A percentile compares a stretch with the other conserved stretches of the same genome.
Evolutionary conservation across 2,113 vertebrate species (phyloP).

Genomic region (Cyanistes caeruleus): DNA sequence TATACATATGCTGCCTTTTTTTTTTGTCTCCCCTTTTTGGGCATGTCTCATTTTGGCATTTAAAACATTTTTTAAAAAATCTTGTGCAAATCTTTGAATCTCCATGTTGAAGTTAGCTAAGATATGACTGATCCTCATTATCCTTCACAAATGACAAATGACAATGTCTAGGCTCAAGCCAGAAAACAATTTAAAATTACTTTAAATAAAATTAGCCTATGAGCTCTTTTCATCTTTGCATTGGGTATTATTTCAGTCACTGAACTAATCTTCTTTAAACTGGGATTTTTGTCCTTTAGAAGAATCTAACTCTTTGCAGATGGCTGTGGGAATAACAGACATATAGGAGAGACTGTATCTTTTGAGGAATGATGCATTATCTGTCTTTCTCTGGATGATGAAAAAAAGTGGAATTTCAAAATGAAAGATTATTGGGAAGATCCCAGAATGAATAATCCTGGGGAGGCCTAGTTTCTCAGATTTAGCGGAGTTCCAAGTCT

Average conservation of each 20-base stretch:
- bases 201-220: background rate
- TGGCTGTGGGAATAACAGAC: background rate
- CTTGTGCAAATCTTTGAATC: background rate
- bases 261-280: background rate
- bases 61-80: background rate
- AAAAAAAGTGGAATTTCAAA: background rate
- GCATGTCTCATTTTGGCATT: background rate
- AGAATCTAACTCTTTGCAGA: background rate
- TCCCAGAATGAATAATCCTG: background rate
- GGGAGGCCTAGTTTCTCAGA: background rate
- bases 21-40: background rate
- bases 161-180: background rate
- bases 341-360: accelerated
- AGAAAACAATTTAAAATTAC: background rate
- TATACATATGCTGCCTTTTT: too few relatives aligned
- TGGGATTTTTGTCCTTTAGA: background rate
- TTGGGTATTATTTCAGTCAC: background rate
- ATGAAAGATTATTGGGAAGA: background rate
- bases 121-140: background rate
- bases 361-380: background rate
- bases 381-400: background rate
- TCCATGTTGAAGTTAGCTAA: background rate
- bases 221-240: background rate
- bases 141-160: background rate
- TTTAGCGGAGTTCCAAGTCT: background rate